Evolutionary conservation across 2,888 invertebrate species (phyloP), one percentile per base, ranked within the genome.

Genomic region (Agrilus mali): DNA sequence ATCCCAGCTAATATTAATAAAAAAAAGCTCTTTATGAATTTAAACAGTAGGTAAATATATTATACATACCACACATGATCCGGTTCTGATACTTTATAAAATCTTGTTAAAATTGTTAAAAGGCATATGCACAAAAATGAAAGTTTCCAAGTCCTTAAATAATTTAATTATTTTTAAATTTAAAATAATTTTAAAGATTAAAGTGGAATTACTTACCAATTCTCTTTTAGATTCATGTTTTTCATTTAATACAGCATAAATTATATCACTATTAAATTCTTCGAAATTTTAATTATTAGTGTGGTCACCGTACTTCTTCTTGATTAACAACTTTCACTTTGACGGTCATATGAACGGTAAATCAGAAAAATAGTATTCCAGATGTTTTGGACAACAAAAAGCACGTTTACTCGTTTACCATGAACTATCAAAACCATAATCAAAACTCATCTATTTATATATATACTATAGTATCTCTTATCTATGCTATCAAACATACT

Each of bases 51-150:
- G 37, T 16, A 10, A 13, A 20, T 40, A 27, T 41, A 37, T 42
- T 35, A 38, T 50, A 65, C 75, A 74, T 75, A 92, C 93, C 94
- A 95, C 20, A 95, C 86, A 78, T 94, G 94, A 67, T 88, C 82
- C 2, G 95, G 95, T 60, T 89, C 84, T 16, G 84, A 74, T 34
- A 95, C 86, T 75, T 88, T 90, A 60, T 93, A 85, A 65, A 86
- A 88, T 57, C 94, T 73, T 8, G 90, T 92, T 27, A 73, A 67
- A 52, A 80, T 68, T 31, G 90, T 84, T 38, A 84, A 67, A 20
- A 75, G 58, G 50, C 82, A 70, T 45, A 90, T 68, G 31, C 73
- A 52, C 22, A 70, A 68, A 64, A 90, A 85, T 34, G 77, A 62
- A 1, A 75, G 51, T 82, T 82, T 84, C 83, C 81, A 80, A 33